Evolutionary conservation across 2,113 vertebrate genomes (phyloP), one percentile per base, ranked within the genome.

Genomic region (Mustelus asterias): DNA sequence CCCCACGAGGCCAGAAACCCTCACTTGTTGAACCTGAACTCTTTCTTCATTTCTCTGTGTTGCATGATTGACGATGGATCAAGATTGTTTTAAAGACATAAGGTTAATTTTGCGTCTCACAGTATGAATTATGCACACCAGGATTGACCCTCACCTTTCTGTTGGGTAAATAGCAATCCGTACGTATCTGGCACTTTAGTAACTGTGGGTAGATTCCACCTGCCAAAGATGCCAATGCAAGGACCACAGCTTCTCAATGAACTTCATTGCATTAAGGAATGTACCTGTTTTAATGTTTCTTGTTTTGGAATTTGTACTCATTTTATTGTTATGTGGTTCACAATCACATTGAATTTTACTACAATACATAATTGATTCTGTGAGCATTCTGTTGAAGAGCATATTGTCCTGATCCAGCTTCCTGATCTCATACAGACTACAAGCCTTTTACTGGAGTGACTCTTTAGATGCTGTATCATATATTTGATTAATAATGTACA

Each of bases 391-490:
- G 54, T 90, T 29, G 11, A 54, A 33, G 26, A 90, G 54, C 58
- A 90, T 60, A 60, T 58, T 60, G 54, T 54, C 88, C 26, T 63
- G 54, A 60, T 60, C 88, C 54, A n/a, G 88, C 13, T 60, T n/a
- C 80, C 16, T 83, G 78, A 90, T 90, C 88, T 90, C 26, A 26
- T 90, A 63, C 88, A 63, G 22, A 60, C 13, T 90, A 90, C 29
- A 90, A 33, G 54, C 88, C 88, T 90, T 60, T 90, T 33, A 29
- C 54, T 90, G 88, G 54, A 63, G 88, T 90, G 88, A 90, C 1
- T 90, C 88, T 54, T 90, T 90, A 90, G 88, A 90, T 60, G 54
- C 88, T 90, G 88, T 90, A 90, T 60, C 88, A 54, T 90, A 60
- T 41, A 83, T 90, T 90, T 90, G 54, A 90, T 60, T 29, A 60